Evolutionary conservation across 1,140 invertebrate species (phyloP), one percentile per base, ranked within the genome.

Genomic region (Piezodorus guildinii): DNA sequence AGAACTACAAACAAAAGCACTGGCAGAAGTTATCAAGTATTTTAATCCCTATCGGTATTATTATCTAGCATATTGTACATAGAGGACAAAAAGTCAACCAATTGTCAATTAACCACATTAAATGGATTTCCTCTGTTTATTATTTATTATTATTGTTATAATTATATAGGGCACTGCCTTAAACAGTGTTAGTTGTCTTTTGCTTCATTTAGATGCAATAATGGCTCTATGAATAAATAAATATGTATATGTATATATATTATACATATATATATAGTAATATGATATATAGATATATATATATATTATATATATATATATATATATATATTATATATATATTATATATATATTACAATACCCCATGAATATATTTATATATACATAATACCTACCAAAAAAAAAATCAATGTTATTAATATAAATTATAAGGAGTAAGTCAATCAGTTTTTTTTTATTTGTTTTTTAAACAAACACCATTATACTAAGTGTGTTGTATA

Each of bases 401-500:
- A n/a, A n/a, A 21, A 49, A 49, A 49, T 49, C 34, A 49, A 49
- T 49, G 46, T 49, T 56, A 23, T 23, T 23, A 56, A 56, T 23
- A 56, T 56, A 23, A 56, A 23, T 56, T 56, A 56, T 56, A 56
- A 23, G 23, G 23, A 56, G 52, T 19, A 49, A 49, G 46, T 49
- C 23, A 56, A 23, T 56, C 17, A 56, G 23, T 23, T 25, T 23
- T 56, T n/a, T 56, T 56, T 56, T 56, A 21, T 23, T 56, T 56
- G 19, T 56, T 56, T 23, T 23, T 23, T 56, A 56, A 56, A 56
- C 15, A 56, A 56, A 56, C 52, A 56, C 52, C 23, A 23, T 56
- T 56, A 56, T 56, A 56, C 23, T 56, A 56, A 56, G 52, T 56
- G 52, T 56, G 52, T 56, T 56, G 52, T 56, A 56, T 25, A 56